These are phyloP conservation scores for Callinectes sapidus DNA, from an alignment of 2,888 invertebrate species.

Conservation along the genomic window DNA sequence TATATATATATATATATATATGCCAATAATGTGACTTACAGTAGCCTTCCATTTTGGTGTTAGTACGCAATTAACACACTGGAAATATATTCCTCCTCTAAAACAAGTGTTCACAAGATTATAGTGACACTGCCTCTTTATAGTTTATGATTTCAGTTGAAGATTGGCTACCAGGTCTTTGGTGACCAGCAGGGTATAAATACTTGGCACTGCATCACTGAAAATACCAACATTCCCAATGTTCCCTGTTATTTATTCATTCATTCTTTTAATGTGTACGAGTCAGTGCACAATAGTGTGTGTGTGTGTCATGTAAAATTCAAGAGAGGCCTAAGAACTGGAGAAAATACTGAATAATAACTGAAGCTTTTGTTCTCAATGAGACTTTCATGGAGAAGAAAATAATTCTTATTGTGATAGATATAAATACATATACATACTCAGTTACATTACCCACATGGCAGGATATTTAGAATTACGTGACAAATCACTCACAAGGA, in stretches of 20 bases:
- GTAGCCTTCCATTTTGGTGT: neutral
- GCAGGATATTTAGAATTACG: neutral
- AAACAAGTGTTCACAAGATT: neutral
- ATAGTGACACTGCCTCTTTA: neutral
- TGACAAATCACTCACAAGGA: neutral
- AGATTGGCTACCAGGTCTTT: neutral
- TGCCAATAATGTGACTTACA: neutral
- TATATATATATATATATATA: slow-evolving; percentile 45
- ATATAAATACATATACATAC: neutral
- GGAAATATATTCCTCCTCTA: neutral
- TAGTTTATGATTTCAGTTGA: neutral
- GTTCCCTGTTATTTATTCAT: neutral
- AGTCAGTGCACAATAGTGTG: too few species aligned
- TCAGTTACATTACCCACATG: neutral
- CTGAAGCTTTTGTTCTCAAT: neutral
- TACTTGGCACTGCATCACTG: too few species aligned
- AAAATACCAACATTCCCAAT: too few species aligned
- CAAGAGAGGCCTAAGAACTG: neutral
- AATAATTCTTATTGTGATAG: neutral
- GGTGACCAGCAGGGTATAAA: too few species aligned
- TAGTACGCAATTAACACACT: neutral
- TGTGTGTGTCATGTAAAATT: neutral
- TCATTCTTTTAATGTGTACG: neutral
- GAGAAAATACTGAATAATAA: neutral
- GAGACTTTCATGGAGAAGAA: neutral